A percentile compares a stretch with the other conserved stretches of the same genome.
Conservation (phyloP, 1,140 invertebrate genomes). For the Zophobas morio region DNA sequence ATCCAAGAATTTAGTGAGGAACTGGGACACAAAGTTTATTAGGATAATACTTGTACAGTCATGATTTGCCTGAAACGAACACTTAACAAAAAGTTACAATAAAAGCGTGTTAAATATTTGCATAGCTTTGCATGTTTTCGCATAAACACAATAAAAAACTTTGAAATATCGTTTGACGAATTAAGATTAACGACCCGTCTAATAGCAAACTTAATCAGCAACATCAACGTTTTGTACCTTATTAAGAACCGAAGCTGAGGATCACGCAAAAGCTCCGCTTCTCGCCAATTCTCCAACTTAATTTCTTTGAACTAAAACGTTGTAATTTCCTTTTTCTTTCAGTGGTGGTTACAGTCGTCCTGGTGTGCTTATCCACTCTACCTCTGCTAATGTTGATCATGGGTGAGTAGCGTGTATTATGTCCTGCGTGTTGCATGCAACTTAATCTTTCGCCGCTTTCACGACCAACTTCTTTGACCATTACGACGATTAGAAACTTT, state of each 20-base stretch:
- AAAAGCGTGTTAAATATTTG: too few relatives aligned
- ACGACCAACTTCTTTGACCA: neutral
- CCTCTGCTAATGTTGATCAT: constrained; percentile 82
- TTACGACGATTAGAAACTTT: neutral
- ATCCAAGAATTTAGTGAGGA: too few relatives aligned
- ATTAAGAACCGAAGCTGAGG: neutral
- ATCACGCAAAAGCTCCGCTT: constrained; percentile 13
- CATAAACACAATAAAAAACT: too few relatives aligned
- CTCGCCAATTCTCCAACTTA: neutral
- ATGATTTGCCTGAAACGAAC: too few relatives aligned
- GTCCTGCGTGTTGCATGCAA: constrained; percentile 54
- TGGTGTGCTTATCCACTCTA: constrained; percentile 76
- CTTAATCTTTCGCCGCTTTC: constrained; percentile 11
- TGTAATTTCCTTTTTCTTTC: constrained; percentile 64
- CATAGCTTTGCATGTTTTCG: too few relatives aligned
- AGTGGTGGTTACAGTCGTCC: constrained; percentile 79
- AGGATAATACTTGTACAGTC: too few relatives aligned
- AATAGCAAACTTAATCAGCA: neutral
- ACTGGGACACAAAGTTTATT: too few relatives aligned
- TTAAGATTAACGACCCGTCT: too few relatives aligned
- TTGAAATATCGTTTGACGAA: too few relatives aligned
- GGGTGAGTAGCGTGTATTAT: constrained; percentile 71
- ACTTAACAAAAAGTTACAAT: too few relatives aligned
- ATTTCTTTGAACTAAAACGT: constrained; percentile 12
- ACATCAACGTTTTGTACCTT: constrained; percentile 3